A percentile compares a stretch with the other conserved stretches of the same genome.
These are phyloP conservation scores for Chloropsis hardwickii DNA, from an alignment of 2,113 vertebrate species.

Conservation along the genomic window DNA sequence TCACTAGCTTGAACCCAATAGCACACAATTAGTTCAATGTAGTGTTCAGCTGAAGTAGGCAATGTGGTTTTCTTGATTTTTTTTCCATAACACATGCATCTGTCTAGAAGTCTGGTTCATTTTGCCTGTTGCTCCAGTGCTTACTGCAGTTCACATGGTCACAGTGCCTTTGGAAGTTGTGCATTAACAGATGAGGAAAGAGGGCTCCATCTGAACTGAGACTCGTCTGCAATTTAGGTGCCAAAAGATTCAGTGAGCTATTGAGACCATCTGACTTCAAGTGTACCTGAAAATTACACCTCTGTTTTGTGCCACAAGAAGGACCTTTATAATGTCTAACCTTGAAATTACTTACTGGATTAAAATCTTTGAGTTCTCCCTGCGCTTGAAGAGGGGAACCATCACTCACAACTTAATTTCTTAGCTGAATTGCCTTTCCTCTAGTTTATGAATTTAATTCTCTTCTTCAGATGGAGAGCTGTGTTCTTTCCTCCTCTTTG, in stretches of 20 bases:
- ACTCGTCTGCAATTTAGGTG: background rate
- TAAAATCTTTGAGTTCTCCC: background rate
- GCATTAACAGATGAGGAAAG: background rate
- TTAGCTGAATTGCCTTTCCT: background rate
- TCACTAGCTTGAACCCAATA: background rate
- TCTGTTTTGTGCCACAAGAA: background rate
- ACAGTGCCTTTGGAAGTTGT: background rate
- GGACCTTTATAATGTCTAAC: background rate
- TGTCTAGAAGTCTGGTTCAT: background rate
- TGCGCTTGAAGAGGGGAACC: background rate
- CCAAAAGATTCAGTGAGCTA: background rate
- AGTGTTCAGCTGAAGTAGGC: rapidly evolving
- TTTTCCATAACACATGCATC: background rate
- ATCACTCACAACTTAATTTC: background rate
- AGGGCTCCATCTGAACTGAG: background rate
- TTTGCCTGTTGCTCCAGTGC: background rate
- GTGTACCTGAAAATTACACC: background rate
- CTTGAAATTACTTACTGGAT: background rate
- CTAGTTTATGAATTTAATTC: background rate
- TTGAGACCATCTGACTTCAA: background rate
- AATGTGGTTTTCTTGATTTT: background rate
- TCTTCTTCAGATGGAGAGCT: background rate
- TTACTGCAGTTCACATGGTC: background rate
- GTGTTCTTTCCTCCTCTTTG: background rate
- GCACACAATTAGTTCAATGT: background rate